phyloP scores from a whole-genome alignment of 2,888 invertebrate species.

The Zygogramma bicolorata region DNA sequence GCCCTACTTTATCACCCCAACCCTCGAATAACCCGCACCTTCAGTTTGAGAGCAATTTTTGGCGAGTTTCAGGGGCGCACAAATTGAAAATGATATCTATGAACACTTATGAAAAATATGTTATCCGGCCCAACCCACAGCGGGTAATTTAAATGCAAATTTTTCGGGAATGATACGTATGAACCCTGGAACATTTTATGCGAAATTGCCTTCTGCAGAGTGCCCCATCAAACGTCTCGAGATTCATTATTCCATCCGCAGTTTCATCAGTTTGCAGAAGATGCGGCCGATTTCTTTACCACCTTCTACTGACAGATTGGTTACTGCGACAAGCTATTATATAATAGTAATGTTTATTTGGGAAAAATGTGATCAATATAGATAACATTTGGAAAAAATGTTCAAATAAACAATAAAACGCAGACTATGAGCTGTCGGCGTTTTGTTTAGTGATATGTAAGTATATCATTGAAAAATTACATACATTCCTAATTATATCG shows the following conservation, averaged over 20 bases:
- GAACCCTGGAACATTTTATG: constrained; percentile 27
- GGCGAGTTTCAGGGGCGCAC: background rate
- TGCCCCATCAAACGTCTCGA: constrained; percentile 27
- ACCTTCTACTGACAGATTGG: background rate
- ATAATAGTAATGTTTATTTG: no score
- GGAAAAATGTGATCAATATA: no score
- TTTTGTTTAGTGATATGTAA: no score
- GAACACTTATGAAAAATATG: constrained; percentile 39
- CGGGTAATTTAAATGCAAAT: constrained; percentile 39
- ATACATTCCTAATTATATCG: no score
- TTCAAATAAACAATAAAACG: no score
- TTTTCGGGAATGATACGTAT: constrained; percentile 36
- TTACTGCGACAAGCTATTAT: no score
- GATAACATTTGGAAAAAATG: no score
- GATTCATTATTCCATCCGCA: constrained; percentile 24
- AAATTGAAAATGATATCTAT: constrained; percentile 35
- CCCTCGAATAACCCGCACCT: background rate
- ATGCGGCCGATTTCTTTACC: background rate
- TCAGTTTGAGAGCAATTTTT: constrained; percentile 18
- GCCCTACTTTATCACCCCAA: background rate
- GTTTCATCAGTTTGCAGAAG: background rate
- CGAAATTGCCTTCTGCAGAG: constrained; percentile 23
- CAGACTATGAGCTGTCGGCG: no score
- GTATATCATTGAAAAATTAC: no score
- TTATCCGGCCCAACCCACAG: constrained; percentile 26